A percentile compares a stretch with the other conserved stretches of the same genome.
Conservation (phyloP, 2,888 invertebrate species). For the Fragum sueziense region DNA sequence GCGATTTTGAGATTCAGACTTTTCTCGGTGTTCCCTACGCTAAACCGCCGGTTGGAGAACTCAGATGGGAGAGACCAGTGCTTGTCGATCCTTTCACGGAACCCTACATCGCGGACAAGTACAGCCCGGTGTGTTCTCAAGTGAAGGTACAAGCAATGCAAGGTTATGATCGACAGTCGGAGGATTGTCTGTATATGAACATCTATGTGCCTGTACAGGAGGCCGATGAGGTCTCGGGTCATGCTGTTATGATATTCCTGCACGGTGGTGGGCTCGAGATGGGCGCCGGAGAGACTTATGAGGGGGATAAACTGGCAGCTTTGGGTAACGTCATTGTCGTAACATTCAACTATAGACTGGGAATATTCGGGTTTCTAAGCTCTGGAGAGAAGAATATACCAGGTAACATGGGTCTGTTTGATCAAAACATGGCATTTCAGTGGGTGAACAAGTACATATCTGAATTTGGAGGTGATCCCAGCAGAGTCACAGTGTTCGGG, state of each 20-base stretch:
- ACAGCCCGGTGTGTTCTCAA: conserved; percentile 61
- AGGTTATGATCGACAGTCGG: conserved; percentile 49
- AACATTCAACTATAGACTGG: conserved; percentile 68
- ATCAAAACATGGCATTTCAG: conserved; percentile 93
- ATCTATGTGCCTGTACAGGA: conserved; percentile 59
- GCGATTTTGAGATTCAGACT: conserved; percentile 1
- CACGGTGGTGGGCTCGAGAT: conserved; percentile 62
- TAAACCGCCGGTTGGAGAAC: conserved; percentile 58
- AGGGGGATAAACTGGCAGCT: conserved; percentile 55
- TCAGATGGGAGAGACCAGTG: conserved; percentile 59
- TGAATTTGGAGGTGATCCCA: conserved; percentile 88
- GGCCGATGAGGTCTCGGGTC: background rate
- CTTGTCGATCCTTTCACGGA: conserved; percentile 29
- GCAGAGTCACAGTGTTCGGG: conserved; percentile 97
- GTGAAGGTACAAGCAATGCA: conserved; percentile 45
- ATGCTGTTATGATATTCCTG: conserved; percentile 62
- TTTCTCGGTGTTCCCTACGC: conserved; percentile 69
- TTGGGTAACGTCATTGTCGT: conserved; percentile 62
- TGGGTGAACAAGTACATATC: conserved; percentile 80
- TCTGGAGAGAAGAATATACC: conserved; percentile 58
- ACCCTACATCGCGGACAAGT: conserved; percentile 47
- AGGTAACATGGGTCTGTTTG: conserved; percentile 89
- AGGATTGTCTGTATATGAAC: conserved; percentile 69
- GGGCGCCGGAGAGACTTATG: conserved; percentile 60
- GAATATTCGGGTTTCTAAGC: conserved; percentile 70